Evolutionary conservation across 2,113 vertebrate species (phyloP).

Genomic region (Candoia aspera): DNA sequence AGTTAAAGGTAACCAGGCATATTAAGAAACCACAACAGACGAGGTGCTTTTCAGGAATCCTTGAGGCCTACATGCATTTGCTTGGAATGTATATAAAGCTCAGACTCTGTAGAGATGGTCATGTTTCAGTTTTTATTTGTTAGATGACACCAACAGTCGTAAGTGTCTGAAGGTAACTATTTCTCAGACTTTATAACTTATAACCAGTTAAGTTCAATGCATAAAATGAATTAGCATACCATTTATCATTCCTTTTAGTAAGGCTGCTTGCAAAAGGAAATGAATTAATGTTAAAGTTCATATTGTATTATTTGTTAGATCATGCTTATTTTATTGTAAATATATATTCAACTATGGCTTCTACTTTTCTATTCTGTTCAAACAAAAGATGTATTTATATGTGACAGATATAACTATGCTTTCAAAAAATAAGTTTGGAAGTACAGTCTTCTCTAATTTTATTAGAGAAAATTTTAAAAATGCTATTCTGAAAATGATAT

Average conservation of each 20-base stretch:
- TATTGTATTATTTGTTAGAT: slow-evolving; percentile 1
- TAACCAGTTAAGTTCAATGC: background rate
- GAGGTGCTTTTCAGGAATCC: background rate
- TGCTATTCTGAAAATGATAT: slow-evolving; percentile 28
- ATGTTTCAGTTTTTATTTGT: background rate
- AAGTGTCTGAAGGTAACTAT: background rate
- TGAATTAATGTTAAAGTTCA: slow-evolving; percentile 24
- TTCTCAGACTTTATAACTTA: background rate
- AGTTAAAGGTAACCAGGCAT: background rate
- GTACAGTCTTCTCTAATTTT: background rate
- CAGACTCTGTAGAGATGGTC: background rate
- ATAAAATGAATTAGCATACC: background rate
- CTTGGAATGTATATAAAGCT: background rate
- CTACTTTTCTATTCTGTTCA: background rate
- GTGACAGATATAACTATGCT: slow-evolving; percentile 12
- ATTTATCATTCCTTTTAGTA: background rate
- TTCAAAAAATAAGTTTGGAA: background rate
- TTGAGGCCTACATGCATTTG: too few relatives aligned
- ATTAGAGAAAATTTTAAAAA: slow-evolving; percentile 37
- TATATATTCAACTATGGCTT: slow-evolving; percentile 1
- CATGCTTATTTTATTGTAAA: slow-evolving; percentile 26
- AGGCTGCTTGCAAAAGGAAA: background rate
- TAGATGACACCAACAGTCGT: background rate
- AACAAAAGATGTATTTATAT: slow-evolving; percentile 22
- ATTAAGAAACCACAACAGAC: background rate